phyloP scores from a whole-genome alignment of 2,113 vertebrate genomes.

The Thamnophis sirtalis region DNA sequence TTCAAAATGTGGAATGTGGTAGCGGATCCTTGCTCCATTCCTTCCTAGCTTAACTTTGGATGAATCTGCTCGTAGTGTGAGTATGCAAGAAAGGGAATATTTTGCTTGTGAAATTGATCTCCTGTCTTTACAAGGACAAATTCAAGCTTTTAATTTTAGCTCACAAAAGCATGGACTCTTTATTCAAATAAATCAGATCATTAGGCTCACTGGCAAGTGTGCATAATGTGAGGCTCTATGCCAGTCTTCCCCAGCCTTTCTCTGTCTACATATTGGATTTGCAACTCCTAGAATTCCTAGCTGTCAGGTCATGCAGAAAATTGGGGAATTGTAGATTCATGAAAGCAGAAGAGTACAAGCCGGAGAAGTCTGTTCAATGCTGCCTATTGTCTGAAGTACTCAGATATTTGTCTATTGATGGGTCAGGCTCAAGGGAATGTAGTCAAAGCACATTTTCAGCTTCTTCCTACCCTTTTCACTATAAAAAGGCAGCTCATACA shows the following conservation, averaged over 20 bases:
- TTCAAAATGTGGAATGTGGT: not conserved
- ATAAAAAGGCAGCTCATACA: slow-evolving; percentile 3
- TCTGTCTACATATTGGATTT: not conserved
- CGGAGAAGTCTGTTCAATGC: not conserved
- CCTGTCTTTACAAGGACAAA: not conserved
- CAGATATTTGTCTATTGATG: not conserved
- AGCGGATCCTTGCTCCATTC: not conserved
- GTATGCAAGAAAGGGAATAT: not conserved
- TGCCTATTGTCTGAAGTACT: not conserved
- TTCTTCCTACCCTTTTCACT: not conserved
- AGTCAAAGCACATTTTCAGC: slow-evolving; percentile 2
- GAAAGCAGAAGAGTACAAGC: not conserved
- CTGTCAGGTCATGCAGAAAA: not conserved
- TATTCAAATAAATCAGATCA: not conserved
- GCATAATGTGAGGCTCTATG: not conserved
- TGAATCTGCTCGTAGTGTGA: not conserved
- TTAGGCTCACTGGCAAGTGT: not conserved
- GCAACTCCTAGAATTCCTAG: not conserved
- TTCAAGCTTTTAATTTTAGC: not conserved
- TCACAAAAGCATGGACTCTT: not conserved
- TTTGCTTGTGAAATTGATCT: not conserved
- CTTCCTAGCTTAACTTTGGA: not conserved
- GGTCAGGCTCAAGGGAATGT: slow-evolving; percentile 26
- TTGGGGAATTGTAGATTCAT: not conserved
- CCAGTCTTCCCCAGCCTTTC: not conserved